These are phyloP conservation scores for Cinclus cinclus DNA, from an alignment of 2,113 vertebrate genomes.

Conservation along the genomic window DNA sequence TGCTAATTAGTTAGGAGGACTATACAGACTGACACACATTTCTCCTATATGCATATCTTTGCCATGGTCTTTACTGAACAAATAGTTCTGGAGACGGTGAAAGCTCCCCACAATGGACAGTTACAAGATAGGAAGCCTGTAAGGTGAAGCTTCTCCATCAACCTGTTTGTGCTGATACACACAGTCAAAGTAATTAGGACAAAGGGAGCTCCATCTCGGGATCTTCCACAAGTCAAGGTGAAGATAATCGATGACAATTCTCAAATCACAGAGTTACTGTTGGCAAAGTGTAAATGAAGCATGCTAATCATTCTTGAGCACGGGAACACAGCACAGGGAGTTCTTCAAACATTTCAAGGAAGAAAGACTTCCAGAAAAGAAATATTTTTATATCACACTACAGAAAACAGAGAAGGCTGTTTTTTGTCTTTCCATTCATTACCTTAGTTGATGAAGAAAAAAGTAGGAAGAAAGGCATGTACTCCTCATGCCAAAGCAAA, in stretches of 20 bases:
- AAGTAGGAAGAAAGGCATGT: background rate
- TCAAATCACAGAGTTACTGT: slow-evolving; percentile 31
- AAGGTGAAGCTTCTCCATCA: slow-evolving; percentile 15
- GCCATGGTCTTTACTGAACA: background rate
- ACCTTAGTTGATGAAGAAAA: background rate
- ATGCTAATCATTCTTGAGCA: slow-evolving; percentile 8
- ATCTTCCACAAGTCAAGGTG: slow-evolving; percentile 33
- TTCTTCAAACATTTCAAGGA: slow-evolving; percentile 33
- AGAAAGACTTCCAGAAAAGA: background rate
- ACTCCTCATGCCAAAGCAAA: background rate
- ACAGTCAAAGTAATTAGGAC: slow-evolving; percentile 13
- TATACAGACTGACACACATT: background rate
- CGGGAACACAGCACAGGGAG: background rate
- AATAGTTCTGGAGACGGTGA: background rate
- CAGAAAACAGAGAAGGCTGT: background rate
- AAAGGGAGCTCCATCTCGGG: background rate
- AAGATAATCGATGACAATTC: slow-evolving; percentile 36
- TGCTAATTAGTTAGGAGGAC: background rate
- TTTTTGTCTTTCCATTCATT: background rate
- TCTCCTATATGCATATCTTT: background rate
- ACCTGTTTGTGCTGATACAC: background rate
- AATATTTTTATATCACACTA: background rate
- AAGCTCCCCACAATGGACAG: background rate
- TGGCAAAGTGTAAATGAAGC: slow-evolving; percentile 57
- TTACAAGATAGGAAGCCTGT: background rate